Percentiles rank a stretch among this genome's conserved stretches.
These are phyloP conservation scores for Leptodactylus fuscus DNA, from an alignment of 2,113 vertebrate species.

Conservation along the genomic window DNA sequence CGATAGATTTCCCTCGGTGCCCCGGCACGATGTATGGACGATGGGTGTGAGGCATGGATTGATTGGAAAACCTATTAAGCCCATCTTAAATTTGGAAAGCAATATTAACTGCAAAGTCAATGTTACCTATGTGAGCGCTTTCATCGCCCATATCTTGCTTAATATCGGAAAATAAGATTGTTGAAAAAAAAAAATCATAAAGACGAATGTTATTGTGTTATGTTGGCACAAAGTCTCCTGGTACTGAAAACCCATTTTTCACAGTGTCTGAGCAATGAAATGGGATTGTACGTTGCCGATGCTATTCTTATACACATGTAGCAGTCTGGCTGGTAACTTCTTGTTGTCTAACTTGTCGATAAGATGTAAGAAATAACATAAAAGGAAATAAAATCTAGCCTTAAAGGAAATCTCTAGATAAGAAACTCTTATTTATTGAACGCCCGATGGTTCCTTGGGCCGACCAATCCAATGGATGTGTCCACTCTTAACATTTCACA, in stretches of 20 bases:
- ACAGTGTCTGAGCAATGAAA: constrained; percentile 30
- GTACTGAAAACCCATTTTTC: constrained; percentile 36
- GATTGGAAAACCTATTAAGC: constrained; percentile 43
- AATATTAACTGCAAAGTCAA: constrained; percentile 50
- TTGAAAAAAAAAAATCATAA: constrained; percentile 26
- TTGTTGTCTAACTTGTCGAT: not conserved
- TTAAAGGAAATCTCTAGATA: too few species aligned
- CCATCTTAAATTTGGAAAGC: constrained; percentile 42
- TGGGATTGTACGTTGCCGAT: not conserved
- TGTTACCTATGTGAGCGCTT: constrained; percentile 24
- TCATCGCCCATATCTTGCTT: constrained; percentile 14
- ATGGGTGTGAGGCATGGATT: constrained; percentile 25
- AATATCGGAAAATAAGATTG: constrained; percentile 37
- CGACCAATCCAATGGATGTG: too few species aligned
- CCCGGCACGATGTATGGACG: not conserved
- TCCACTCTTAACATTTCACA: too few species aligned
- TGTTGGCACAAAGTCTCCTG: constrained; percentile 21
- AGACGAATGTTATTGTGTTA: constrained; percentile 23
- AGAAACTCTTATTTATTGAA: too few species aligned
- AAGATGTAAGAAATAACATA: not conserved
- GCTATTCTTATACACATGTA: not conserved
- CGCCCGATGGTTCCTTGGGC: too few species aligned
- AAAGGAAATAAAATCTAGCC: too few species aligned
- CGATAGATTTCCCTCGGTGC: constrained; percentile 32
- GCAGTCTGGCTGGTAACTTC: too few species aligned